These are phyloP conservation scores for Pachycephala philippinensis DNA, from an alignment of 2,113 vertebrate genomes.

Conservation along the genomic window DNA sequence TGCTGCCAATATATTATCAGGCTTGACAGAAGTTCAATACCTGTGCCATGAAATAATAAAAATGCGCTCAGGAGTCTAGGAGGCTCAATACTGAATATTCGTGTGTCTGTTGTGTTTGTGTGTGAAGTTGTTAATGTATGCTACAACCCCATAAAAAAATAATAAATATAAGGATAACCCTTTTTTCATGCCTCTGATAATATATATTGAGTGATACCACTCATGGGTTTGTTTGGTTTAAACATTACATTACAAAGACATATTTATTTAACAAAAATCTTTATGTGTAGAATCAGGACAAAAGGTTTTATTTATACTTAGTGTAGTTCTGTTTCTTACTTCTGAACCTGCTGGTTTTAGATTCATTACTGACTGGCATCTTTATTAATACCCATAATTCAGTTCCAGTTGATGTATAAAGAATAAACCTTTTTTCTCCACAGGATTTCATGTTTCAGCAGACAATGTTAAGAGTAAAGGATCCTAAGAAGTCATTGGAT, in stretches of 20 bases:
- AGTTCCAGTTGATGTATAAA: not conserved
- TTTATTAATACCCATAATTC: not conserved
- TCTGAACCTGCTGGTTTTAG: not conserved
- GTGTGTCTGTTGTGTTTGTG: accelerated
- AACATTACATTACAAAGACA: accelerated
- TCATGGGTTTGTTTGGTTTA: not conserved
- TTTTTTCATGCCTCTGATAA: not conserved
- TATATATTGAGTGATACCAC: not conserved
- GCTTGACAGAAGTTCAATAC: not conserved
- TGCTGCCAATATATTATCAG: not conserved
- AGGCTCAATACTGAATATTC: not conserved
- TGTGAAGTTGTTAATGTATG: not conserved
- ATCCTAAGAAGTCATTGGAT: constrained; percentile 93
- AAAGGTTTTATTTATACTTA: not conserved
- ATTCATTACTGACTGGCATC: not conserved
- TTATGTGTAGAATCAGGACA: not conserved
- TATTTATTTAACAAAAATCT: not conserved
- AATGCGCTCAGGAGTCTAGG: not conserved
- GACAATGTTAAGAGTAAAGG: constrained; percentile 95
- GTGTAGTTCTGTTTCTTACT: not conserved
- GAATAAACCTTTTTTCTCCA: not conserved
- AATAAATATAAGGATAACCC: not conserved
- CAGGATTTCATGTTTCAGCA: constrained; percentile 97
- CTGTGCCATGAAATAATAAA: not conserved
- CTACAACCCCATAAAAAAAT: not conserved